phyloP scores from a whole-genome alignment of 92 coral and sea anemone genomes.

The Palythoa grandiflora region DNA sequence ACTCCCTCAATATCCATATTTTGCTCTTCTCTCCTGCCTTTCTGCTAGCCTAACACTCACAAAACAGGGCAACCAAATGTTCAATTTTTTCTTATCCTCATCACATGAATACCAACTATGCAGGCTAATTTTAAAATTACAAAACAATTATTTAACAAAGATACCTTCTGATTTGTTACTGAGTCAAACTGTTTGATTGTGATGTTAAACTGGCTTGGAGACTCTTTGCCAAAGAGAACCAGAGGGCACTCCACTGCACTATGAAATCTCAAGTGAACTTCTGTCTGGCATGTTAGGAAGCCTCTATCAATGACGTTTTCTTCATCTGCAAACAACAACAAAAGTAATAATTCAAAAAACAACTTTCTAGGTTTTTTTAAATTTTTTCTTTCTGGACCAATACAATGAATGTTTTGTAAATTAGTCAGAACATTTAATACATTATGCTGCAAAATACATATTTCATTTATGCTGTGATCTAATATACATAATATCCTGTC shows the following conservation, averaged over 20 bases:
- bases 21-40: too few relatives aligned
- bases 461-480: too few relatives aligned
- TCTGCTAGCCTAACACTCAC: too few relatives aligned
- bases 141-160: neutral
- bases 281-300: conserved; percentile 36
- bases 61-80: too few relatives aligned
- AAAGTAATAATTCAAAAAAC: neutral
- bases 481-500: too few relatives aligned
- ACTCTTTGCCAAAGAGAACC: conserved; percentile 16
- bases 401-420: neutral
- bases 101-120: too few relatives aligned
- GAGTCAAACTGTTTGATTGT: neutral
- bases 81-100: too few relatives aligned
- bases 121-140: too few relatives aligned
- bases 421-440: too few relatives aligned
- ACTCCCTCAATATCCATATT: too few relatives aligned
- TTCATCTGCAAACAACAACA: conserved; percentile 7
- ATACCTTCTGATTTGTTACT: neutral
- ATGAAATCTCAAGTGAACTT: conserved; percentile 22
- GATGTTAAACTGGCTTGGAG: conserved; percentile 27
- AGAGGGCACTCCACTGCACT: conserved; percentile 32
- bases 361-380: too few relatives aligned
- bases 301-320: conserved; percentile 7
- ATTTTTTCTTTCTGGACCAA: neutral
- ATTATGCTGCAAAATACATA: too few relatives aligned